Base-by-base conservation (phyloP, 2,888 invertebrate genomes). In the Eristalis pertinax region DNA sequence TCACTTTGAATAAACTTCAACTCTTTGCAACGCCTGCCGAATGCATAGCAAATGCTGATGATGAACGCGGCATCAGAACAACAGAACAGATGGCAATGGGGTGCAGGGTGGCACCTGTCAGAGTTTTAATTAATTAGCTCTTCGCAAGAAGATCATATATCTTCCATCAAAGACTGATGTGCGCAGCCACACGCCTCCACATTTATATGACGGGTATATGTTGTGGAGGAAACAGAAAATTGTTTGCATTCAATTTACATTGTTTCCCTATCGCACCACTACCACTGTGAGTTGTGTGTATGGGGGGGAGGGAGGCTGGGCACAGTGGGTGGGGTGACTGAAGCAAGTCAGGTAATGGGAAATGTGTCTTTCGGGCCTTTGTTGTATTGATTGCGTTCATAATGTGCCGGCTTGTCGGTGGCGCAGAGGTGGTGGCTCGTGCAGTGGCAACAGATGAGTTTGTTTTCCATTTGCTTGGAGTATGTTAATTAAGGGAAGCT, bases 61-160 rank as follows among this genome's bases (percentile, higher is more conserved):
- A 29, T 78, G 73, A 68, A 24, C 43, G 50, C 62, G n/a, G n/a
- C 22, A 35, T 8, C 38, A 26, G 2, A 10, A 10, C 3, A 22
- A 58, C 22, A 13, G 13, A 24, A 26, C 15, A 24, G 64, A 32
- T 60, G 60, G 2, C 8, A 19, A 58, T 74, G 64, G 32, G 38
- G 58, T 32, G n/a, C 62, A 32, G 32, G 38, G 43, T 35, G 68
- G 29, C 43, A 24, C 29, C 69, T 77, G 63, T 13, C 50, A 77
- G 69, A 19, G 43, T 56, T 24, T 38, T 77, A 69, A 69, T 70
- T 77, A 77, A 77, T 77, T 77, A 77, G 63, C 62, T 69, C 8
- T n/a, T 19, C n/a, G 22, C 26, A 50, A 50, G 50, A 50, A 50
- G 19, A 41, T 58, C 22, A 38, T 11, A 38, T 22, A 19, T 24